These are phyloP conservation scores for Neotoxoptera formosana DNA, from an alignment of 1,140 invertebrate species.

Conservation along the genomic window DNA sequence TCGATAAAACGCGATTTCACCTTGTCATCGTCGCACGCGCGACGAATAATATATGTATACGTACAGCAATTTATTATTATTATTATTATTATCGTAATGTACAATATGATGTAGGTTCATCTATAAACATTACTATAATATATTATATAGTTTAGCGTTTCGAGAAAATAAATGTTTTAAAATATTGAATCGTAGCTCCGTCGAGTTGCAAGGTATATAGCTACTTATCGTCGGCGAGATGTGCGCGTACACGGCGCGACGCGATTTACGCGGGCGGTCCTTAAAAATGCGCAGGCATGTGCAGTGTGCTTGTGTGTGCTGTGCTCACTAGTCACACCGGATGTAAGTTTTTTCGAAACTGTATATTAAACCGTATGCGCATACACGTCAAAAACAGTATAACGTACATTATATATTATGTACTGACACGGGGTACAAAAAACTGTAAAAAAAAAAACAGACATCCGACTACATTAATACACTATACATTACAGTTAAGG, in stretches of 20 bases:
- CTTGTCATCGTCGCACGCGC: background rate
- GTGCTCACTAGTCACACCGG: background rate
- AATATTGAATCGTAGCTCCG: background rate
- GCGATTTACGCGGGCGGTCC: slow-evolving; percentile 46
- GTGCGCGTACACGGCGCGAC: slow-evolving; percentile 41
- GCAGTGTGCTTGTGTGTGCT: background rate
- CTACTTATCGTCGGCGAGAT: slow-evolving; percentile 23
- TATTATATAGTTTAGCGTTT: background rate
- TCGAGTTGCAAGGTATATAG: background rate
- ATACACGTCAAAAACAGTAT: slow-evolving; percentile 26
- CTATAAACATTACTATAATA: background rate
- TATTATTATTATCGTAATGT: background rate
- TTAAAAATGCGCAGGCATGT: slow-evolving; percentile 50
- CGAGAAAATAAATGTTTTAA: background rate
- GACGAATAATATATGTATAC: background rate
- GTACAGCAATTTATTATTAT: background rate
- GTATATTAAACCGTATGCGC: slow-evolving; percentile 12
- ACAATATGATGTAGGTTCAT: background rate
- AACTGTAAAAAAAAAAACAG: background rate
- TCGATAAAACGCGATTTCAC: slow-evolving; percentile 1
- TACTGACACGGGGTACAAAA: background rate
- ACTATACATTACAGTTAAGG: background rate
- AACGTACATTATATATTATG: no score
- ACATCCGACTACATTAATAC: background rate
- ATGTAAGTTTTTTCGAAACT: slow-evolving; percentile 19